Evolutionary conservation across 1,140 invertebrate species (phyloP), one percentile per base, ranked within the genome.

Genomic region (Choristoneura fumiferana): DNA sequence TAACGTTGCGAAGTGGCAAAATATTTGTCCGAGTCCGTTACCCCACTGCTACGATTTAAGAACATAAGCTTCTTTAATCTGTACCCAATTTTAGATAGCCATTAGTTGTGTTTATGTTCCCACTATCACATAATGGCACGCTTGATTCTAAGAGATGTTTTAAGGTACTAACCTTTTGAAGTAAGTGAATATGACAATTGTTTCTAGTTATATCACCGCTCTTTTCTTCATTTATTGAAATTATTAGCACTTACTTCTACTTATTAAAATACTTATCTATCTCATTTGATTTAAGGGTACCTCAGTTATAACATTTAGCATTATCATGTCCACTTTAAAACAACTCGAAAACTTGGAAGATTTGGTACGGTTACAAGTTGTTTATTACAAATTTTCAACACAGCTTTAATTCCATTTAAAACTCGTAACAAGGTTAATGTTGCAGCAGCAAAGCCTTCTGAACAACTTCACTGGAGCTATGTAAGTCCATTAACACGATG

Each of bases 1-100:
- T 87, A 85, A 83, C 81, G 76, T 81, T 77, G 63, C 72, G 60
- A 84, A 84, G 81, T 82, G 81, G 77, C 81, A 89, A 87, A 87
- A 87, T 87, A 86, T 89, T 87, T 86, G 75, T 76, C 69, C 71
- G 77, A 69, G 63, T 67, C 74, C 76, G 77, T 83, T 82, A 84
- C 77, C 69, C 77, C 62, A 59, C 72, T 73, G 73, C 71, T 73
- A 73, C 73, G 82, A 84, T 81, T 84, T 78, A 78, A 76, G 72
- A 76, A 80, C 75, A 80, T 80, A 77, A 77, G 72, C 70, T 66
- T 58, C 62, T 67, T 63, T 55, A 80, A 81, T 80, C 75, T 76
- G 58, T 53, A 57, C 63, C 58, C 49, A 65, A 60, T 65, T 71
- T 68, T 60, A 71, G 69, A 18, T 57, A 39, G 58, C 52, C 52